Evolutionary conservation across 1,140 invertebrate species (phyloP), one percentile per base, ranked within the genome.

Genomic region (Orius insidiosus): DNA sequence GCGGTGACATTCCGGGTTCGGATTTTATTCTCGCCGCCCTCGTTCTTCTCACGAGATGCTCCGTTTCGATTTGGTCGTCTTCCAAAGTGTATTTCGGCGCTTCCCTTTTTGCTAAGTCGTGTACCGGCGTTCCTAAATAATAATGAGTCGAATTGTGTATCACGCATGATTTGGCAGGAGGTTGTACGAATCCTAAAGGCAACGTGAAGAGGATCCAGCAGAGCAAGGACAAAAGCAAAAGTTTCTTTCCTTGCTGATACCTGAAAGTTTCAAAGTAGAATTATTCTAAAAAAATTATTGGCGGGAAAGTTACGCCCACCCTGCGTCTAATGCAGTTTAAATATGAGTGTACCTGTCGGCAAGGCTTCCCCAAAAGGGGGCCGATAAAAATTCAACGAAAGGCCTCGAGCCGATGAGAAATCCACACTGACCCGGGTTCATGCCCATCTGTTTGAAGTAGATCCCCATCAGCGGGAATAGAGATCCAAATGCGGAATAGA

Each of bases 371-470:
- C 94, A 98, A 60, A 98, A 96, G 0, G 95, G 94, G 0, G 88
- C 89, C 34, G 88, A 86, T n/a, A 95, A 66, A 60, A 97, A 97
- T 63, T 98, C 95, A 3, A 99, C 84, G 56, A 99, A 92, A 0
- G 95, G 94, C 51, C 95, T 72, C 46, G 84, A 76, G 14, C 92
- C 92, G 50, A 93, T 84, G 0, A 92, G 73, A 18, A 95, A 70
- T 10, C 94, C 93, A 56, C 87, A 89, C 61, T 97, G 92, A 4
- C 79, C 80, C 0, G 92, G 82, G 64, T 94, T 95, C 88, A 98
- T 94, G 5, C 90, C 94, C 76, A 97, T 82, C 66, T 96, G 90
- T 63, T 88, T 98, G 69, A 98, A 98, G 64, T 97, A 98, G 14
- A 98, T 87, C 14, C 89, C 94, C 80, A 98, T 88, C 18, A 98